Base-by-base conservation (phyloP, 1,140 invertebrate species). In the Dinothrombium tinctorium region DNA sequence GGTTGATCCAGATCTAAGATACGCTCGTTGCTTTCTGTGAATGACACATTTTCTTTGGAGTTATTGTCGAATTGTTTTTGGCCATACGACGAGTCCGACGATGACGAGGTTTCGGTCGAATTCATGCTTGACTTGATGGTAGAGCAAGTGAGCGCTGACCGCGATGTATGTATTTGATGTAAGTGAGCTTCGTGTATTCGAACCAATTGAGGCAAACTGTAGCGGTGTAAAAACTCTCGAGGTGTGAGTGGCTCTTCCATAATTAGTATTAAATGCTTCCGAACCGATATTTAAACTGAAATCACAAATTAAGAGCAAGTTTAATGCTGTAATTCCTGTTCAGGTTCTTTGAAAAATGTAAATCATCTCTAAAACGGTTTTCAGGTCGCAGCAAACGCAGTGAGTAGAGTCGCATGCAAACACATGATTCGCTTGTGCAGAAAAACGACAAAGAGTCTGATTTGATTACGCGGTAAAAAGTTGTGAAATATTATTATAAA, bases 1-100 rank as follows among this genome's bases (percentile, higher is more conserved):
- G 47, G 47, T 21, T 42, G 42, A 36, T 44, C 44, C 28, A 48
- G 21, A 36, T 48, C 47, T n/a, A 48, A 39, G 22, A 37, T 21
- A 4, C 15, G 40, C 21, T 2, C 38, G 42, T 26, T 39, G 36
- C 21, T 47, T 42, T 0, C 39, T 36, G 19, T 26, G 20, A n/a
- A n/a, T 11, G 28, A 29, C 12, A 29, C 28, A 29, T 29, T 29
- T 29, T 15, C 28, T 20, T 25, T 39, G 37, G 12, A 12, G 17
- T 36, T 19, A 36, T 36, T 36, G 19, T 36, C 12, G 33, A 22
- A 4, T 32, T 15, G 4, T 32, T 32, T 15, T 5, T n/a, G 8
- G 8, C 26, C n/a, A 7, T 9, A 28, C 26, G 7, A 28, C 26
- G 7, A n/a, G n/a, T 28, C 7, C 7, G 33, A 36, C 14, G 33